Evolutionary conservation across 2,113 vertebrate genomes (phyloP).

Genomic region (Ciconia boyciana): DNA sequence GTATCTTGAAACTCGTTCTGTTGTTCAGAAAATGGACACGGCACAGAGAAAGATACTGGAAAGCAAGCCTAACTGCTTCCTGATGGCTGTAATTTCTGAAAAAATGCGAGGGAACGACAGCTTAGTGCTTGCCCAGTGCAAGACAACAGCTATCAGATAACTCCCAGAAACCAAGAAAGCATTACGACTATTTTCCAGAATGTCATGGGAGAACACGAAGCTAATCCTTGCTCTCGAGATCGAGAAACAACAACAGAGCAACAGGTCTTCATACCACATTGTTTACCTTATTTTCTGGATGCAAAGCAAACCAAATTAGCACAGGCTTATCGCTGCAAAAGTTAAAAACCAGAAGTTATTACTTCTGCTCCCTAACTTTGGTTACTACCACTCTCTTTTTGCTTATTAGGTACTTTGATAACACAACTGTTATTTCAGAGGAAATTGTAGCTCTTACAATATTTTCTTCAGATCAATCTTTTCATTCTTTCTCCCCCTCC

Average conservation of each 20-base stretch:
- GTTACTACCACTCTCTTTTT: neutral
- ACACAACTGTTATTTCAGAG: neutral
- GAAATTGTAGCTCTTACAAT: neutral
- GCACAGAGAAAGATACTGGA: neutral
- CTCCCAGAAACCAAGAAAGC: neutral
- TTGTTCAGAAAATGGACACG: neutral
- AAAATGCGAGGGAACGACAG: neutral
- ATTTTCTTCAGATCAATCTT: neutral
- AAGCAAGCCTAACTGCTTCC: neutral
- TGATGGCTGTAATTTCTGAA: neutral
- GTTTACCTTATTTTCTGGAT: neutral
- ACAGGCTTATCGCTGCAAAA: neutral
- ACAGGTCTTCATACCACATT: neutral
- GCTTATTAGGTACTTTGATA: neutral
- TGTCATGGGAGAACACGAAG: neutral
- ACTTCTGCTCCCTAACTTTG: neutral
- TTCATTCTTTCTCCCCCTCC: neutral
- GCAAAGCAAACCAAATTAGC: neutral
- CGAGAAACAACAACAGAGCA: neutral
- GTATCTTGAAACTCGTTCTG: neutral
- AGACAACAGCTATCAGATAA: neutral
- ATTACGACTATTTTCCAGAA: neutral
- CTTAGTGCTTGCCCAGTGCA: neutral
- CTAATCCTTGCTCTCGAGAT: neutral
- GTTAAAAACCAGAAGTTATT: neutral